Evolutionary conservation across 2,888 invertebrate genomes (phyloP).

Genomic region (Drosophila mercatorum): DNA sequence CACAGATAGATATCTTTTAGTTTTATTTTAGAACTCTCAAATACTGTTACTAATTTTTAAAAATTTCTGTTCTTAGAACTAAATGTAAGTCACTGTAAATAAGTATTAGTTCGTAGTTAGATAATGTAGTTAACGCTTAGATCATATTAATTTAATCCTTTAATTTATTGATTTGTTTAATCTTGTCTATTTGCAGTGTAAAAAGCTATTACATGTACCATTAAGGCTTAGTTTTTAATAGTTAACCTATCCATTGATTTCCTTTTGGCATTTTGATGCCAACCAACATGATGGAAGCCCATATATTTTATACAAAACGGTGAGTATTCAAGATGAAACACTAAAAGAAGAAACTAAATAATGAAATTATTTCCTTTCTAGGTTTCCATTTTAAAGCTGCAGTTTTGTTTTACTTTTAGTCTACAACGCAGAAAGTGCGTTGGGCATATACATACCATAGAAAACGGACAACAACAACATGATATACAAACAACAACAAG

Average conservation of each 20-base stretch:
- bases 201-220: slow-evolving; percentile 74
- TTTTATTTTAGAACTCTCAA: no score
- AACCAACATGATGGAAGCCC: slow-evolving; percentile 59
- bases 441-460: slow-evolving; percentile 48
- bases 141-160: neutral
- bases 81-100: no score
- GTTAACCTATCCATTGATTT: slow-evolving; percentile 71
- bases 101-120: neutral
- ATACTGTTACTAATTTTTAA: no score
- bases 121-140: neutral
- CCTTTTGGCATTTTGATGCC: slow-evolving; percentile 66
- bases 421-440: slow-evolving; percentile 23
- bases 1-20: no score
- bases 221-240: slow-evolving; percentile 77
- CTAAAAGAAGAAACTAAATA: neutral
- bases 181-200: slow-evolving; percentile 67
- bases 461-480: slow-evolving; percentile 42
- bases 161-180: slow-evolving; percentile 10
- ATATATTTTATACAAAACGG: slow-evolving; percentile 76
- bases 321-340: slow-evolving; percentile 33
- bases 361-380: neutral
- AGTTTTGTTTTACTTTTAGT: slow-evolving; percentile 56
- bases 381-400: slow-evolving; percentile 67
- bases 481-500: slow-evolving; percentile 23
- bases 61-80: no score